A percentile compares a stretch with the other conserved stretches of the same genome.
phyloP scores from a whole-genome alignment of 2,113 vertebrate genomes.

The Phodopus roborovskii region DNA sequence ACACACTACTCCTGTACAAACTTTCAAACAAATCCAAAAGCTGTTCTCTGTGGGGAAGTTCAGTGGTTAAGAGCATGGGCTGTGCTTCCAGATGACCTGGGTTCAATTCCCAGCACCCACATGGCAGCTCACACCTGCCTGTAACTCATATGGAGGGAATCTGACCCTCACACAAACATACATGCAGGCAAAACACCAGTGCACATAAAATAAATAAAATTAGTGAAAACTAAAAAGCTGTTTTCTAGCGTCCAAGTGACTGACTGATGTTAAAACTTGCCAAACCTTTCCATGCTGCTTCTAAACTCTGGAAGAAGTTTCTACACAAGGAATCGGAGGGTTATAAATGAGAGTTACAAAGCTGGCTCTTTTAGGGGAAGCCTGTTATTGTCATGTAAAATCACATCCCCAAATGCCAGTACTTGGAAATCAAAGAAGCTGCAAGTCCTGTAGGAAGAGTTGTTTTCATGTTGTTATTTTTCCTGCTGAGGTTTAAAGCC shows the following conservation, averaged over 20 bases:
- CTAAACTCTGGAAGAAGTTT: constrained; percentile 53
- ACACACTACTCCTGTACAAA: constrained; percentile 51
- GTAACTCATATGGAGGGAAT: background rate
- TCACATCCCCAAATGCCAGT: constrained; percentile 72
- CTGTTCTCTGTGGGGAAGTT: background rate
- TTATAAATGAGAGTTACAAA: constrained; percentile 20
- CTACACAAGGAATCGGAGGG: background rate
- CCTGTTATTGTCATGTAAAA: constrained; percentile 66
- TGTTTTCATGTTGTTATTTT: constrained; percentile 85
- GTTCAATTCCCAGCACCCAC: background rate
- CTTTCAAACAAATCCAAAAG: constrained; percentile 62
- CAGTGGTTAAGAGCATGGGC: background rate
- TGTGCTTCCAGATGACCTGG: background rate
- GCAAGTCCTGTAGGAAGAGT: constrained; percentile 75
- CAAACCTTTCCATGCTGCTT: constrained; percentile 62
- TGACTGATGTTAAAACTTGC: constrained; percentile 60
- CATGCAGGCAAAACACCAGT: background rate
- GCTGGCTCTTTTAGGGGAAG: constrained; percentile 30
- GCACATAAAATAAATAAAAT: background rate
- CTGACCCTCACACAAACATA: background rate
- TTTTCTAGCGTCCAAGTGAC: constrained; percentile 53
- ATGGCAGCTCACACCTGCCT: background rate
- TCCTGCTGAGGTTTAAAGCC: constrained; percentile 83
- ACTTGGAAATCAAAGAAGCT: constrained; percentile 75
- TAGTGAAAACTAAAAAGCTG: constrained; percentile 37